Conservation (phyloP, 2,797 vertebrate species). For the Brotogeris chrysoptera region DNA sequence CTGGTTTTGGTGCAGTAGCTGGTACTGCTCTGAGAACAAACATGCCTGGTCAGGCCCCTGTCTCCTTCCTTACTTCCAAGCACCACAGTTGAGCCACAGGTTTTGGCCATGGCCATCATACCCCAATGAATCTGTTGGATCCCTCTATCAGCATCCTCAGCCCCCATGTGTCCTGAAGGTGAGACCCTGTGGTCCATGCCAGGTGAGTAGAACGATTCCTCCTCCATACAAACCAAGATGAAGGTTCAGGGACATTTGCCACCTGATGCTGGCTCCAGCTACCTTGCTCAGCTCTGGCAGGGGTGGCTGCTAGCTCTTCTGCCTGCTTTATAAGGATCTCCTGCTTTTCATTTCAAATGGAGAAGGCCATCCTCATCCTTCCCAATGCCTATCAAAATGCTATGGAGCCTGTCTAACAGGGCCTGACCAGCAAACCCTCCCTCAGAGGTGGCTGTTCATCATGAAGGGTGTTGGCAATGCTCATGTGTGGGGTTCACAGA, state of each 20-base stretch:
- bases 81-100: rapidly evolving
- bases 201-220: not conserved
- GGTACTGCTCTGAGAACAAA: not conserved
- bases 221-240: not conserved
- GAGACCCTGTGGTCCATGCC: not conserved
- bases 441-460: not conserved
- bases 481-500: rapidly evolving
- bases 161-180: rapidly evolving
- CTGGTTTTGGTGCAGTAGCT: not conserved
- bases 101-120: not conserved
- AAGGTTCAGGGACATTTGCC: not conserved
- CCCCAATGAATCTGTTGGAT: not conserved
- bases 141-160: not conserved
- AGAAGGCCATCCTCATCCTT: not conserved
- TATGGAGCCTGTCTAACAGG: not conserved
- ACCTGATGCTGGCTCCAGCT: not conserved
- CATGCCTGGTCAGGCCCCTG: not conserved
- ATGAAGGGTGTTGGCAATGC: rapidly evolving
- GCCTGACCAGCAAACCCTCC: not conserved
- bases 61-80: not conserved
- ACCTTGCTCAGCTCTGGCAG: rapidly evolving
- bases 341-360: not conserved
- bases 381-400: not conserved
- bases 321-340: not conserved
- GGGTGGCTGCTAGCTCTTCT: not conserved